Percentiles rank a stretch among this genome's conserved stretches.
Conservation (phyloP, 2,888 invertebrate species). For the Galeopsomyia nigrocyanea region DNA sequence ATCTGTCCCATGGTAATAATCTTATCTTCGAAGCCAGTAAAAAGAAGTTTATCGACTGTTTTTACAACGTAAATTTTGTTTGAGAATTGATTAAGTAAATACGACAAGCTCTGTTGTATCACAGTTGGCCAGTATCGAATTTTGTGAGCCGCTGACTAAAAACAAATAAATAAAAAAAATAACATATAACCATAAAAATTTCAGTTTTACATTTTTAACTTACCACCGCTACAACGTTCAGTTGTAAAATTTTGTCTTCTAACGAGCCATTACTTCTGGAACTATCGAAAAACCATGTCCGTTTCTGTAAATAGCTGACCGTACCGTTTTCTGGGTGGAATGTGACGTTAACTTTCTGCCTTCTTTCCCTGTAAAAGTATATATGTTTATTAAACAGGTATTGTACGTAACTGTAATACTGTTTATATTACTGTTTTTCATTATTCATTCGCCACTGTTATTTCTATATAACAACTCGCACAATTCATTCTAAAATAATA, state of each 20-base stretch:
- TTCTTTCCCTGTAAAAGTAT: conserved; percentile 74
- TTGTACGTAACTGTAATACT: background rate
- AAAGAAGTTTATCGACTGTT: conserved; percentile 79
- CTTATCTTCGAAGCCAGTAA: conserved; percentile 85
- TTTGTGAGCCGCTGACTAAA: conserved; percentile 73
- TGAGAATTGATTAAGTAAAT: conserved; percentile 72
- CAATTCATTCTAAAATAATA: too few relatives aligned
- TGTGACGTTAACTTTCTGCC: conserved; percentile 79
- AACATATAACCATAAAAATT: background rate
- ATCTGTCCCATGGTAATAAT: conserved; percentile 78
- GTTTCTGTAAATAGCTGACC: conserved; percentile 78
- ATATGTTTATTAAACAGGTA: too few relatives aligned
- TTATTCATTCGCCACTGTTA: too few relatives aligned
- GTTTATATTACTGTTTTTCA: background rate
- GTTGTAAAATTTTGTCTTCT: conserved; percentile 77
- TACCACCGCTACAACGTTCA: conserved; percentile 86
- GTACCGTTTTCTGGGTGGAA: conserved; percentile 82
- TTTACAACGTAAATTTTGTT: conserved; percentile 74
- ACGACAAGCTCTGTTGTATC: conserved; percentile 74
- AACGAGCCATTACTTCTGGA: conserved; percentile 78
- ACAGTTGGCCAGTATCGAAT: conserved; percentile 74
- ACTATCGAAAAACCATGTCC: conserved; percentile 80
- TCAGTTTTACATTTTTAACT: conserved; percentile 62
- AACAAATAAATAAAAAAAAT: conserved; percentile 35
- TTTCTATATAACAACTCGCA: too few relatives aligned